phyloP scores from a whole-genome alignment of 2,888 invertebrate species.

The Hyppa rectilinea region DNA sequence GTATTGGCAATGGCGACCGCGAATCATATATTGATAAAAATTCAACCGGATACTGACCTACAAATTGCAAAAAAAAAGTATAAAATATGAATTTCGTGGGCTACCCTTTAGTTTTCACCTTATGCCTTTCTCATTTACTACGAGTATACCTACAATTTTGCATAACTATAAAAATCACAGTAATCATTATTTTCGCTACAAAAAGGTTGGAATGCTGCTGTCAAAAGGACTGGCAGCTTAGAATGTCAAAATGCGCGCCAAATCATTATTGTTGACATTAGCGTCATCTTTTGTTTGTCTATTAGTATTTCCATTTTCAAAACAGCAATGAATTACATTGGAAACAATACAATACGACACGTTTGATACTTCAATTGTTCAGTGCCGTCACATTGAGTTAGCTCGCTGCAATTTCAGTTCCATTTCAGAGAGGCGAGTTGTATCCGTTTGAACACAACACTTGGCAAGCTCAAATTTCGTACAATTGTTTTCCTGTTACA shows the following conservation, averaged over 20 bases:
- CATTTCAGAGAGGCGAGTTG: slow-evolving; percentile 1
- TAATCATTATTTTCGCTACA: no score
- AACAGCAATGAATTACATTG: background rate
- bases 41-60: no score
- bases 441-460: slow-evolving; percentile 17
- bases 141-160: no score
- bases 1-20: no score
- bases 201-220: no score
- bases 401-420: slow-evolving; percentile 10
- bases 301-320: background rate
- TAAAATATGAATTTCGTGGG: no score
- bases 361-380: slow-evolving; percentile 23
- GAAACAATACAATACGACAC: background rate
- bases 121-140: no score
- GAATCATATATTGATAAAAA: no score
- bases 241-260: background rate
- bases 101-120: no score
- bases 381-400: slow-evolving; percentile 24
- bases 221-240: no score
- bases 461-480: slow-evolving; percentile 25
- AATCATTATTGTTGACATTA: background rate
- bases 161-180: no score
- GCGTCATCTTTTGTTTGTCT: background rate
- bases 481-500: slow-evolving; percentile 32
- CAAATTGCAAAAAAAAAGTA: no score